Percentiles rank a stretch among this genome's conserved stretches.
phyloP scores from a whole-genome alignment of 2,113 vertebrate genomes.

The Ammodytes marinus region DNA sequence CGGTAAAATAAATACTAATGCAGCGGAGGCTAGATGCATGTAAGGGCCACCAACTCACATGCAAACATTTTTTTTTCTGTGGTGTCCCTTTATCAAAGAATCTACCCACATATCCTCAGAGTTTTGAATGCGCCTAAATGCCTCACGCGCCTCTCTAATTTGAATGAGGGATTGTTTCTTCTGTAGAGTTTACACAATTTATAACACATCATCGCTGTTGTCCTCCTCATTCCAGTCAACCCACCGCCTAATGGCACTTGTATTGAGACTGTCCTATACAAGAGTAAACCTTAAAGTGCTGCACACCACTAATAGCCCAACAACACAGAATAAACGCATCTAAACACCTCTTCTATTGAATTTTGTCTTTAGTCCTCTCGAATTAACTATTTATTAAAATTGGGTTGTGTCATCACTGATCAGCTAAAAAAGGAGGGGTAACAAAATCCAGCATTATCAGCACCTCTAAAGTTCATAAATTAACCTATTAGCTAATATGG shows the following conservation, averaged over 20 bases:
- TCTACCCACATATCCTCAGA: conserved; percentile 1
- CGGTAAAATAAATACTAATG: not conserved
- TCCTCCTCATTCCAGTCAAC: conserved; percentile 1
- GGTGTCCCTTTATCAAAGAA: not conserved
- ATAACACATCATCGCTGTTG: not conserved
- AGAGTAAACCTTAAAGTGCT: conserved; percentile 11
- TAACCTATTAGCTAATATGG: too few species aligned
- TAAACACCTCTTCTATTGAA: not conserved
- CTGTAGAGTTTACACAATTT: not conserved
- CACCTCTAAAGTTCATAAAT: too few species aligned
- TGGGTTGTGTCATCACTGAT: too few species aligned
- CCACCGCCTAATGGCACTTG: conserved; percentile 10
- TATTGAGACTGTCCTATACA: conserved; percentile 17
- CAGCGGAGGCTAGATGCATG: not conserved
- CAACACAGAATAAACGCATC: not conserved
- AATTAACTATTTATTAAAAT: too few species aligned
- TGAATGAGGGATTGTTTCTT: not conserved
- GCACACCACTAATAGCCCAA: conserved; percentile 7
- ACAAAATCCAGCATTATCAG: too few species aligned
- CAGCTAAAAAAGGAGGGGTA: too few species aligned
- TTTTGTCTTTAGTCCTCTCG: too few species aligned
- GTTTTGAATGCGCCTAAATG: not conserved
- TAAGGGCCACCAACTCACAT: not conserved
- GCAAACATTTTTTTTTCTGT: not conserved
- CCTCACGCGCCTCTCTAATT: not conserved